These are phyloP conservation scores for Eupsittula cactorum DNA, from an alignment of 2,113 vertebrate species.

Conservation along the genomic window DNA sequence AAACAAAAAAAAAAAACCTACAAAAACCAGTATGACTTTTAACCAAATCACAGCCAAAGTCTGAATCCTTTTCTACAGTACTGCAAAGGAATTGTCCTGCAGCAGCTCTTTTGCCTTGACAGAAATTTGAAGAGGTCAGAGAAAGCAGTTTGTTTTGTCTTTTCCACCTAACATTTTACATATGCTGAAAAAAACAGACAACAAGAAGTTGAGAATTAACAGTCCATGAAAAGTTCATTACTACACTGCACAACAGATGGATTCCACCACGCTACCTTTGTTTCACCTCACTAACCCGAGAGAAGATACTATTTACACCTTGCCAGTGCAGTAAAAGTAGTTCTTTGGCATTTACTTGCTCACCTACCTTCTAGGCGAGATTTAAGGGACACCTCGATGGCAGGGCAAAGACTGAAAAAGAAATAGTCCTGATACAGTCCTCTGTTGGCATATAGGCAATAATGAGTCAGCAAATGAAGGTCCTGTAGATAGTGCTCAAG, in stretches of 20 bases:
- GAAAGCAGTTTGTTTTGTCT: background rate
- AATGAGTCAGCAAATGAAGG: background rate
- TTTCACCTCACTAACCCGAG: background rate
- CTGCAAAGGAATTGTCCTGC: background rate
- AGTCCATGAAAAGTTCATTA: background rate
- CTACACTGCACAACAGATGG: background rate
- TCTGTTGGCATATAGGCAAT: background rate
- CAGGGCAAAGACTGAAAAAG: background rate
- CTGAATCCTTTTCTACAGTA: background rate
- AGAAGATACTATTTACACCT: background rate
- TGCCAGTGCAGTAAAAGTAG: background rate
- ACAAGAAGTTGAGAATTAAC: background rate
- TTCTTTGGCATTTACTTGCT: background rate
- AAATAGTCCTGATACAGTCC: background rate
- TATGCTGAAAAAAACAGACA: background rate
- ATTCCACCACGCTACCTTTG: background rate
- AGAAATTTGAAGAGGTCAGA: background rate
- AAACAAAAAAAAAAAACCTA: rapidly evolving
- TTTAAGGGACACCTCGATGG: background rate
- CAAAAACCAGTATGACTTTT: background rate
- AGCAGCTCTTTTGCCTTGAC: background rate
- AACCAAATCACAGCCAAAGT: background rate
- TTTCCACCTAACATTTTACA: background rate
- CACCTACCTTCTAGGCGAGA: background rate
- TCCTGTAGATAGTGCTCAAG: background rate